phyloP scores from a whole-genome alignment of 2,797 vertebrate species.

The Pelochelys cantorii region DNA sequence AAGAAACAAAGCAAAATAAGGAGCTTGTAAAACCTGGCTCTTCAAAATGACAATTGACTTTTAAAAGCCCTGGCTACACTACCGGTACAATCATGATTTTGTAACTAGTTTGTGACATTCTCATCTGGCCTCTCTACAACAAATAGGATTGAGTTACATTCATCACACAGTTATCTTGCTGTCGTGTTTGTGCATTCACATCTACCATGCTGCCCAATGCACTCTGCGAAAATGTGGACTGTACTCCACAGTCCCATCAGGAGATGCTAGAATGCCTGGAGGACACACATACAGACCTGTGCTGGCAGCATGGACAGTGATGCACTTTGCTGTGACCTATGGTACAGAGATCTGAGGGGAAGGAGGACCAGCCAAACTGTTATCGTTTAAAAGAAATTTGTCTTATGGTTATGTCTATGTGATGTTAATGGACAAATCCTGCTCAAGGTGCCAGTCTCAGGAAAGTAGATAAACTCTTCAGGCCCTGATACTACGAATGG shows the following conservation, averaged over 20 bases:
- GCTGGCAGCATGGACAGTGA: neutral
- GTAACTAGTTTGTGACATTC: neutral
- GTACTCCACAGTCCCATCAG: neutral
- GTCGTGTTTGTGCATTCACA: neutral
- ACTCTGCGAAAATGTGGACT: accelerated
- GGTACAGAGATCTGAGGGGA: accelerated
- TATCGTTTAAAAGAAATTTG: neutral
- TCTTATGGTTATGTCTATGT: neutral
- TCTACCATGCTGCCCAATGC: neutral
- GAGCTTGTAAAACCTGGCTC: constrained; percentile 7
- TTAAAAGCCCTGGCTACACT: neutral
- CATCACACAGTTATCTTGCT: neutral
- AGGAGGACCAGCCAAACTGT: neutral
- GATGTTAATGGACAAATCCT: neutral
- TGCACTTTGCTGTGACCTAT: accelerated
- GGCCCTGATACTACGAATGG: neutral
- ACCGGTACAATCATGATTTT: neutral
- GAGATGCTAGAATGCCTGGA: accelerated
- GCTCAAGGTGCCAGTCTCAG: neutral
- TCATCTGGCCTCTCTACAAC: neutral
- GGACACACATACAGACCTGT: neutral
- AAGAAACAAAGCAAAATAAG: neutral
- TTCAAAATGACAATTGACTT: neutral
- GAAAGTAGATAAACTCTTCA: neutral
- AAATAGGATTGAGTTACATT: neutral